Conservation (phyloP, 2,888 invertebrate genomes). For the Aporophyla lueneburgensis region DNA sequence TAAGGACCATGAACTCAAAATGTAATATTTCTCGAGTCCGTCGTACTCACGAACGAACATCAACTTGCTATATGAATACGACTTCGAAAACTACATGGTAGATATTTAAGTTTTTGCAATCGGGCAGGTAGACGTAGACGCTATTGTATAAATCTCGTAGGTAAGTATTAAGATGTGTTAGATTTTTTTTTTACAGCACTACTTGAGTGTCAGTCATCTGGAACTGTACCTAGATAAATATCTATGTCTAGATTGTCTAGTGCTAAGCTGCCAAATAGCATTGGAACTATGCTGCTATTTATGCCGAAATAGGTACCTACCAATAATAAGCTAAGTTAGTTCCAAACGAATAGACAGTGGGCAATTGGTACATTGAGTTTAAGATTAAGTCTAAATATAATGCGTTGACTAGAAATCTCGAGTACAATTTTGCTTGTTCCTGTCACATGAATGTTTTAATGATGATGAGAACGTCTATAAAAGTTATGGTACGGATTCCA, state of each 20-base stretch:
- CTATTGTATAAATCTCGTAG: constrained; percentile 13
- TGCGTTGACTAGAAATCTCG: neutral
- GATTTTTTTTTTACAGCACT: neutral
- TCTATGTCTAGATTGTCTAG: constrained; percentile 6
- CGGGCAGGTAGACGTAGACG: constrained; percentile 26
- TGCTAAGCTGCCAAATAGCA: constrained; percentile 5
- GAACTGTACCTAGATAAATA: neutral
- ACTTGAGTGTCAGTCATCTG: neutral
- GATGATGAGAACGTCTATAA: neutral
- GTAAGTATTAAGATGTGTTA: neutral
- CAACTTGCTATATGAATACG: constrained; percentile 39
- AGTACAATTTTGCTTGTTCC: neutral
- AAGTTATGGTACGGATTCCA: neutral
- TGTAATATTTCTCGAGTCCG: constrained; percentile 86
- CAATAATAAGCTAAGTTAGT: neutral
- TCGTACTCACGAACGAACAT: constrained; percentile 67
- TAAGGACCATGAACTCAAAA: constrained; percentile 87
- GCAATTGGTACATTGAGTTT: constrained; percentile 2
- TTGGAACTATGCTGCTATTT: neutral
- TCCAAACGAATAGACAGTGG: neutral
- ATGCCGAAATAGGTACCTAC: neutral
- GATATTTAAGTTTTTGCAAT: constrained; percentile 20
- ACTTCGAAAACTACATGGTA: constrained; percentile 29
- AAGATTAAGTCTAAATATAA: neutral
- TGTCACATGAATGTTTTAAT: neutral